A percentile compares a stretch with the other conserved stretches of the same genome.
phyloP scores from a whole-genome alignment of 2,797 vertebrate species.

The Tapera naevia region DNA sequence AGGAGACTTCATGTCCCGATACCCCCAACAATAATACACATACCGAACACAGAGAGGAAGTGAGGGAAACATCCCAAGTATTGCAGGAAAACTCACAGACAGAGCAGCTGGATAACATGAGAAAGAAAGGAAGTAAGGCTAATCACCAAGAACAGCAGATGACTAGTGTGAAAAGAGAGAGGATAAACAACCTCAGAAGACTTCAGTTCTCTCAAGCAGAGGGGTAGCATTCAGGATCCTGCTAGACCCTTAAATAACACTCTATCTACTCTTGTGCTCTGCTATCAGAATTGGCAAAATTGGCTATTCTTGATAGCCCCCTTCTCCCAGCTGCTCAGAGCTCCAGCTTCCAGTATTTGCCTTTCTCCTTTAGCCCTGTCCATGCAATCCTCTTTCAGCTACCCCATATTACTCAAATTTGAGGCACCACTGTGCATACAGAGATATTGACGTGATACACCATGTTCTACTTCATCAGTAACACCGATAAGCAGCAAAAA shows the following conservation, averaged over 20 bases:
- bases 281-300: neutral
- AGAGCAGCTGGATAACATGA: conserved; percentile 1
- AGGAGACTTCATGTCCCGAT: neutral
- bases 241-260: neutral
- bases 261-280: neutral
- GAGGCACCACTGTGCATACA: neutral
- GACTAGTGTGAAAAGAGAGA: neutral
- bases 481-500: neutral
- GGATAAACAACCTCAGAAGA: neutral
- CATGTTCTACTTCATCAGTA: neutral
- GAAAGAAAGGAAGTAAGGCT: neutral
- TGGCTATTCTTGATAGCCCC: no score
- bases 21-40: neutral
- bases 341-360: neutral
- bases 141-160: neutral
- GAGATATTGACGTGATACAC: neutral
- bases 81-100: neutral
- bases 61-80: neutral
- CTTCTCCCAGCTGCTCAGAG: neutral
- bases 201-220: neutral
- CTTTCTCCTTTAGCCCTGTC: neutral
- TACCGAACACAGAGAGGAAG: neutral
- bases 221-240: neutral
- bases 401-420: neutral
- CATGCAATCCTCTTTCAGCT: neutral